Base-by-base conservation (phyloP, 2,888 invertebrate species). In the Alentia gelatinosa region DNA sequence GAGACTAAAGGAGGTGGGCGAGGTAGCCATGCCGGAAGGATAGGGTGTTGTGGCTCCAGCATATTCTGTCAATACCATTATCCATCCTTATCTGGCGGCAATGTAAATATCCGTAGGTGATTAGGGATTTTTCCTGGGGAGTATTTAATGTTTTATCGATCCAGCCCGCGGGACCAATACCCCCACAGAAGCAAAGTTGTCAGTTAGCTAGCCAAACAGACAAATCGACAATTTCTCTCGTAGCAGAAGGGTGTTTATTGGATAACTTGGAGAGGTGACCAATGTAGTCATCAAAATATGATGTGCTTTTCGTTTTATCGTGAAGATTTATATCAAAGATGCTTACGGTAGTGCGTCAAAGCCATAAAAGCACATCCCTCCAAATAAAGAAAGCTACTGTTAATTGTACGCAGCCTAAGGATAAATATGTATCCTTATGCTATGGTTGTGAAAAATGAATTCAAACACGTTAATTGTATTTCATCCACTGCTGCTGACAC, bases 1-100 rank as follows among this genome's bases (percentile, higher is more conserved):
- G n/a, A n/a, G n/a, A n/a, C n/a, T n/a, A 12, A 56, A 56, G 56
- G 56, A 42, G 47, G 15, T n/a, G n/a, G n/a, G n/a, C 47, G 47
- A 42, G 9, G 15, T 7, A n/a, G 5, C 19, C 56, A n/a, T 56
- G 56, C 56, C 56, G 56, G 23, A 3, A 56, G 56, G 19, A n/a
- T n/a, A 12, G 56, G 56, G 5, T 56, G n/a, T 56, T 12, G 23
- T 56, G 56, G 5, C 9, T n/a, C 56, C n/a, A 56, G 68, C 9
- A 68, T 68, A 68, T 68, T 7, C 68, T n/a, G 68, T 68, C 68
- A 68, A 68, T 68, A 68, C 30, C 15, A 68, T 68, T 68, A 68
- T 68, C 68, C 68, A 30, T 9, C 68, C 68, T 68, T 68, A 68
- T 68, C 68, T 30, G 4, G 68, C 30, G 68, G 68, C 68, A 68